Evolutionary conservation across 2,888 invertebrate species (phyloP).

Genomic region (Heliconius hortense): DNA sequence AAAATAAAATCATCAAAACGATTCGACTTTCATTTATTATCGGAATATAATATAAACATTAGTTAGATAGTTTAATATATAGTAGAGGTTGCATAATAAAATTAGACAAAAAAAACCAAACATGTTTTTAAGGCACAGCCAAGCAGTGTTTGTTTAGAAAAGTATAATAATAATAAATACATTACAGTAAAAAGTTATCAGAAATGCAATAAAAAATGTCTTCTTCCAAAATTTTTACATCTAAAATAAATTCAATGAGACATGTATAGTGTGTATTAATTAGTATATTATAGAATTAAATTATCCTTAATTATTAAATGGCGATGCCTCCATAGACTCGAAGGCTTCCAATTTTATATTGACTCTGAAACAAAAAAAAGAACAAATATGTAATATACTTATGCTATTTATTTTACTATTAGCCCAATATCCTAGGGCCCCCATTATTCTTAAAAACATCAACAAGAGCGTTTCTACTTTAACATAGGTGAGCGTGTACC

Average conservation of each 20-base stretch:
- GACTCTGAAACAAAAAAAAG: constrained; percentile 76
- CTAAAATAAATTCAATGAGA: constrained; percentile 38
- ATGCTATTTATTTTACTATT: too few relatives aligned
- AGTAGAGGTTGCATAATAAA: not conserved
- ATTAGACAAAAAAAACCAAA: constrained; percentile 2
- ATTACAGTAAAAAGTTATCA: constrained; percentile 5
- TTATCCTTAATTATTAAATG: constrained; percentile 77
- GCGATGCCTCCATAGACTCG: constrained; percentile 84
- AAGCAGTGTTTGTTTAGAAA: constrained; percentile 50
- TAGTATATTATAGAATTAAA: not conserved
- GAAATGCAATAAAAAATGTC: constrained; percentile 10
- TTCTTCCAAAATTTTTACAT: constrained; percentile 21
- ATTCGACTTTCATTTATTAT: constrained; percentile 43
- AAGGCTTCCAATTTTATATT: constrained; percentile 81
- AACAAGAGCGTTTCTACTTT: too few relatives aligned
- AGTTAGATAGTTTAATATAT: not conserved
- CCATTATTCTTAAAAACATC: too few relatives aligned
- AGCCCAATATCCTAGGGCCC: too few relatives aligned
- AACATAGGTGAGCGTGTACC: too few relatives aligned
- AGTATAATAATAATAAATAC: constrained; percentile 24
- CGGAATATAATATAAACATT: constrained; percentile 22
- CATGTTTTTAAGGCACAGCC: constrained; percentile 59
- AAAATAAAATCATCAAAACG: constrained; percentile 71
- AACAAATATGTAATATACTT: not conserved
- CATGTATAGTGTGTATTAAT: constrained; percentile 29